Base-by-base conservation (phyloP, 2,113 vertebrate species). In the Cacatua alba region DNA sequence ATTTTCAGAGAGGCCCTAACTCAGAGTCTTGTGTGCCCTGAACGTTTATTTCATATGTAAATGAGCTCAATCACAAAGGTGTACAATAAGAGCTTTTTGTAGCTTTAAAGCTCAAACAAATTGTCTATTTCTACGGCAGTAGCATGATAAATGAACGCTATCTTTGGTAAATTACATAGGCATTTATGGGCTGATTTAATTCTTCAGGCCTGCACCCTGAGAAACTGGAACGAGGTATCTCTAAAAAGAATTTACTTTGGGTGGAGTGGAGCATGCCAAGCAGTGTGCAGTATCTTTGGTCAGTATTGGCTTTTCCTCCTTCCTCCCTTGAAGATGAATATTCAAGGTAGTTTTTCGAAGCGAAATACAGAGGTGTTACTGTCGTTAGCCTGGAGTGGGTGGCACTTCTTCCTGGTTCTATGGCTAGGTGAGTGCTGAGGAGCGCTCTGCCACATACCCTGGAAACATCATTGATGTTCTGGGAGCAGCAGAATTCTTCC, bases 41-140 rank as follows among this genome's bases (percentile, higher is more conserved):
- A 93, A 49, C 35, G 17, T 63, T 89, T 88, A 57, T 46, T 95
- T 96, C 35, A 2, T 92, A 78, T 62, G 35, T 67, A 91, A 95
- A 92, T 52, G 19, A 87, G 55, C 43, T 94, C 55, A 43, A 35
- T 81, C 62, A 63, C 28, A 88, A 83, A 86, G 16, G 11, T 3
- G 0, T 74, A 6, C 33, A 59, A 75, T 83, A 83, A 46, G 55
- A 72, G 4, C 24, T 41, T 88, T 81, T 79, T 63, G 51, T 51
- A 63, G 39, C 59, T 64, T 68, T 90, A 57, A 82, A 91, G 85
- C 21, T 68, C 65, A 53, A 39, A 10, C 19, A 23, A 17, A 63
- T 52, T 86, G 31, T 53, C 72, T 43, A 3, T 64, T 94, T 88
- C 51, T 77, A 1, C 33, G 79, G 52, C 10, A 82, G 31, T 11